Evolutionary conservation across 2,888 invertebrate species (phyloP).

Genomic region (Lithosia quadra): DNA sequence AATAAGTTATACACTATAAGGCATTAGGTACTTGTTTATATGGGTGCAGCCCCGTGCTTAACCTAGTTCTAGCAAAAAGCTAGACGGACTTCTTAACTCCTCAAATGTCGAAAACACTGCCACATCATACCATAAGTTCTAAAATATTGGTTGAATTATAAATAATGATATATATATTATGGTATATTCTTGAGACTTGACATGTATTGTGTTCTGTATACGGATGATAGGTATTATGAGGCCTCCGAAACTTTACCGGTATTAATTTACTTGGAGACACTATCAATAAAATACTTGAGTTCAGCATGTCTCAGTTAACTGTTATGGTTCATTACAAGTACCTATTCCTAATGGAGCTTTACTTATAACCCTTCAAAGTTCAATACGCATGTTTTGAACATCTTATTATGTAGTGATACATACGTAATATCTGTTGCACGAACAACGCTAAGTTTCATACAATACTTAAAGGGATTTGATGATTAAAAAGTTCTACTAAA

Average conservation of each 20-base stretch:
- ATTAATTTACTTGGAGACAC: neutral
- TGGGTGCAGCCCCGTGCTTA: too few relatives aligned
- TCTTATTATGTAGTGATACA: neutral
- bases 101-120: neutral
- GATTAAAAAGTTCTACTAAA: neutral
- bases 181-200: neutral
- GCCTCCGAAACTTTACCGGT: neutral
- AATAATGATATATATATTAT: neutral
- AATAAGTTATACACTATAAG: neutral
- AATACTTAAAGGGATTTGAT: neutral
- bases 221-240: neutral
- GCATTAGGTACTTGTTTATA: neutral
- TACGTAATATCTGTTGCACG: neutral
- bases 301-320: neutral
- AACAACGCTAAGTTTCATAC: neutral
- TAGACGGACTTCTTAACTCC: neutral
- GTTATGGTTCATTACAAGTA: too few relatives aligned
- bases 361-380: neutral
- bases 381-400: neutral
- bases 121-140: neutral
- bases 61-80: neutral
- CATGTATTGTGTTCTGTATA: neutral
- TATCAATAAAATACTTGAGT: neutral
- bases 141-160: neutral
- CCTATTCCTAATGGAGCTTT: neutral